A percentile compares a stretch with the other conserved stretches of the same genome.
phyloP scores from a whole-genome alignment of 2,113 vertebrate genomes.

The Strix uralensis region DNA sequence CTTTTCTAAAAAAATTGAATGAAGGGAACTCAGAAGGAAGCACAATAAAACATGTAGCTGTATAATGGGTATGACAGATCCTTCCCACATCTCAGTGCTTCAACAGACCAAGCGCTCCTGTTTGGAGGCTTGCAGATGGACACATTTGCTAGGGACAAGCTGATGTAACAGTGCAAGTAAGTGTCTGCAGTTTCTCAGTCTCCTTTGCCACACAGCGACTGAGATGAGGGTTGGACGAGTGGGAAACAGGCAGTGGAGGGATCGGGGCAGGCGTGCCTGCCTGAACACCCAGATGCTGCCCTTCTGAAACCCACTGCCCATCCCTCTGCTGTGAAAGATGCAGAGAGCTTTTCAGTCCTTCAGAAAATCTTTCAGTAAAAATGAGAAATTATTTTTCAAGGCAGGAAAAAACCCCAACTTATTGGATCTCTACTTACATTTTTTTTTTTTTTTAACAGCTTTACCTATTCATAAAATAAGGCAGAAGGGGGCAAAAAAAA shows the following conservation, averaged over 20 bases:
- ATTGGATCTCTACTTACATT: neutral
- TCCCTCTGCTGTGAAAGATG: neutral
- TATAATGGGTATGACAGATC: neutral
- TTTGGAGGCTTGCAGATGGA: neutral
- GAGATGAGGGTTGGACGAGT: accelerated
- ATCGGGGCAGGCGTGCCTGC: accelerated
- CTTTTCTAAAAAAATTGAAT: neutral
- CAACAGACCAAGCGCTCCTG: accelerated
- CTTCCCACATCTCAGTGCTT: neutral
- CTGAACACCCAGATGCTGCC: accelerated
- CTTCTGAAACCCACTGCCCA: accelerated
- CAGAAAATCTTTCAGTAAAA: neutral
- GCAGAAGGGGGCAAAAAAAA: neutral
- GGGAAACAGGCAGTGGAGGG: accelerated
- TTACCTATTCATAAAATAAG: neutral
- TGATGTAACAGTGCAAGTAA: neutral
- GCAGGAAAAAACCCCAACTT: neutral
- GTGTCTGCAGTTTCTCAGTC: neutral
- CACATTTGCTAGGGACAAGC: neutral
- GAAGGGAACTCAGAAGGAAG: neutral
- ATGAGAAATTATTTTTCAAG: neutral
- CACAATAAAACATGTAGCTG: neutral
- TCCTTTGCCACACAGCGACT: neutral
- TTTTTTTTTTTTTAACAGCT: neutral
- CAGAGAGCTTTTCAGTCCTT: neutral